These are phyloP conservation scores for Cynopterus sphinx DNA, from an alignment of 2,797 vertebrate genomes.

Conservation along the genomic window DNA sequence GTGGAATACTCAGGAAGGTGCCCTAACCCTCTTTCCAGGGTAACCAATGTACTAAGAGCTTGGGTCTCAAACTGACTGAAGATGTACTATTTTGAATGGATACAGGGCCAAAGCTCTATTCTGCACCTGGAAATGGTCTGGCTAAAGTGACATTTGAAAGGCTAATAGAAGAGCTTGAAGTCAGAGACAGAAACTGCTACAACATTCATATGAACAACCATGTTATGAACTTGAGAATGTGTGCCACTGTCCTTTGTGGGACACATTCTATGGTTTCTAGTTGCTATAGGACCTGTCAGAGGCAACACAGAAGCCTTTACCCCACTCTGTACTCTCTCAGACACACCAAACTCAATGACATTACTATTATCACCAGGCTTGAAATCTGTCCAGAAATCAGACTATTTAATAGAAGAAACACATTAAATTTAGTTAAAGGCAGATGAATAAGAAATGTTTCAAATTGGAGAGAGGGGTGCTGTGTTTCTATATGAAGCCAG, in stretches of 20 bases:
- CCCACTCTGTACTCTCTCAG: background rate
- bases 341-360: background rate
- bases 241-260: background rate
- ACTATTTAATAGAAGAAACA: background rate
- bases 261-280: background rate
- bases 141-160: background rate
- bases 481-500: background rate
- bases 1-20: background rate
- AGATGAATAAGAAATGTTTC: background rate
- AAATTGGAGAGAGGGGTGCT: background rate
- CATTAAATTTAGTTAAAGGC: background rate
- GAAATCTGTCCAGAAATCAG: background rate
- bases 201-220: too few species aligned
- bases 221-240: background rate
- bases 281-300: background rate
- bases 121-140: background rate
- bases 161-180: background rate
- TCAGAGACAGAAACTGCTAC: background rate
- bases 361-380: background rate
- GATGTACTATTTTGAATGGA: background rate
- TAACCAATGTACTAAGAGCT: background rate
- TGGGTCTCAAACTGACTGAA: background rate
- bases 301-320: background rate
- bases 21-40: background rate
- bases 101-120: too few species aligned